These are phyloP conservation scores for Rambutsinella grinnellia DNA, from an alignment of 2,888 invertebrate species.

Conservation along the genomic window DNA sequence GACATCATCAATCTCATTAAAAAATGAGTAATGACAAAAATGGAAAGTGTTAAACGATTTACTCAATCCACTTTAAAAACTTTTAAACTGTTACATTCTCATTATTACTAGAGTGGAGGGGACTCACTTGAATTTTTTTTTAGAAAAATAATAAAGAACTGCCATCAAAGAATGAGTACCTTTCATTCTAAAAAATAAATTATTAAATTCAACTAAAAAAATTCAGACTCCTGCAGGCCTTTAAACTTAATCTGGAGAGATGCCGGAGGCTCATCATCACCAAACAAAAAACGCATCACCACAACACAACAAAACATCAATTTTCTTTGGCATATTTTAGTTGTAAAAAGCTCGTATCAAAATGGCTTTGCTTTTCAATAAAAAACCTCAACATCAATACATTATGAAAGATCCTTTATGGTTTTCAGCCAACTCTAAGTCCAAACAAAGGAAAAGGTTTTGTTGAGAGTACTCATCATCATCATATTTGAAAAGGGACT, in stretches of 20 bases:
- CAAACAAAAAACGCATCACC: constrained; percentile 22
- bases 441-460: background rate
- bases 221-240: background rate
- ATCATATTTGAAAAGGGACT: background rate
- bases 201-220: constrained; percentile 15
- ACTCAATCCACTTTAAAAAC: background rate
- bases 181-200: background rate
- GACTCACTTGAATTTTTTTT: background rate
- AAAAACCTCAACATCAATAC: background rate
- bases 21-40: background rate
- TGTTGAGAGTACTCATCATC: background rate
- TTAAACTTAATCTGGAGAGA: too few species aligned
- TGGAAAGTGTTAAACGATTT: background rate
- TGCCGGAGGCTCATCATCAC: background rate
- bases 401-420: background rate
- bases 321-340: background rate
- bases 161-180: constrained; percentile 21
- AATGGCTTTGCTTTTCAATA: background rate
- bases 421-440: background rate
- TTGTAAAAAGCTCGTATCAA: too few species aligned
- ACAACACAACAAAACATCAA: constrained; percentile 29
- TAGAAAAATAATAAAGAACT: background rate
- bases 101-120: background rate
- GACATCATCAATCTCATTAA: background rate
- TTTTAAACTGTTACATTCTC: background rate